These are phyloP conservation scores for Drosophila hamatofila DNA, from an alignment of 2,888 invertebrate genomes.

Conservation along the genomic window DNA sequence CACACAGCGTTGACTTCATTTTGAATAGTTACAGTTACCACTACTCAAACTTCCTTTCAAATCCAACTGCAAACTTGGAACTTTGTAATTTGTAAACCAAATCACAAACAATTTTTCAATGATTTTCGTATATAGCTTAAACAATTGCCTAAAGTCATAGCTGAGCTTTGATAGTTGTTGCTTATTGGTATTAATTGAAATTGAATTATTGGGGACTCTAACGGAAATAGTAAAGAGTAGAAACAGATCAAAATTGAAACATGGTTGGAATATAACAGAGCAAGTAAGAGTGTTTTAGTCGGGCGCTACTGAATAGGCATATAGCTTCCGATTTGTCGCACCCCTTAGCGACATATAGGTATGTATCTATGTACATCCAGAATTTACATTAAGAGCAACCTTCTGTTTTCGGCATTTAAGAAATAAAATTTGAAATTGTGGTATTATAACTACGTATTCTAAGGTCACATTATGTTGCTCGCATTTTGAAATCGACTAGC, in stretches of 20 bases:
- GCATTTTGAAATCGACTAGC: neutral
- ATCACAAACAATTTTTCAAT: neutral
- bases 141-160: neutral
- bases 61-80: too few species aligned
- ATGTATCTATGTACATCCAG: too few species aligned
- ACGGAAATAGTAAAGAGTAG: neutral
- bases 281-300: too few species aligned
- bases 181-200: neutral
- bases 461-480: neutral
- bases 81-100: too few species aligned
- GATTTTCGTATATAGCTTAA: neutral
- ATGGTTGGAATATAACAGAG: too few species aligned
- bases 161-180: neutral
- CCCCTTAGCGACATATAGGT: too few species aligned
- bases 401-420: too few species aligned
- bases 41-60: neutral
- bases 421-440: neutral
- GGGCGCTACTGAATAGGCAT: too few species aligned
- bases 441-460: neutral
- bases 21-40: neutral
- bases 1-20: constrained; percentile 6
- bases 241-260: too few species aligned
- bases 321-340: too few species aligned
- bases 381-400: too few species aligned
- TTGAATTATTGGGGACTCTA: neutral